Conservation (phyloP, 2,888 invertebrate species). For the Brachylomia viminalis region DNA sequence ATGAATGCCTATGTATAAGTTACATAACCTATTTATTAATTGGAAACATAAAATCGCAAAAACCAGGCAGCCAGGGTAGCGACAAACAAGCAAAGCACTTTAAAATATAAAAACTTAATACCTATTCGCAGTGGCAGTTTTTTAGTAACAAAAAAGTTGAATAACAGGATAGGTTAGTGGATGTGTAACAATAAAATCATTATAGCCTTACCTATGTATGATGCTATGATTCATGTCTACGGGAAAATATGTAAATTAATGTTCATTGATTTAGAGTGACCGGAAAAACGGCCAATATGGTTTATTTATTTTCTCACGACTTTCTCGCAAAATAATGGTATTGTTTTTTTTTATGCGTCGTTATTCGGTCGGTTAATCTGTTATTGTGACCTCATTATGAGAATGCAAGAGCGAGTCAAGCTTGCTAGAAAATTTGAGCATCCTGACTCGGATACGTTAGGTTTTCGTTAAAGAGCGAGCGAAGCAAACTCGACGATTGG, state of each 20-base stretch:
- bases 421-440: neutral
- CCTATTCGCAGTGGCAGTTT: conserved; percentile 16
- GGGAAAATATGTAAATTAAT: neutral
- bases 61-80: neutral
- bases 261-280: neutral
- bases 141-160: neutral
- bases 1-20: neutral
- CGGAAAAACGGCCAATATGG: neutral
- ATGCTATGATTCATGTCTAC: neutral
- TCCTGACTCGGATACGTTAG: neutral
- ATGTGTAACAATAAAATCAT: neutral
- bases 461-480: neutral
- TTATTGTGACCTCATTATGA: neutral
- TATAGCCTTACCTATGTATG: neutral
- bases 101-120: neutral
- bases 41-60: conserved; percentile 9
- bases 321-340: neutral
- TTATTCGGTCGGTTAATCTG: neutral
- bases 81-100: neutral
- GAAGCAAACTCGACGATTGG: neutral
- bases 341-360: neutral
- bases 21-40: neutral
- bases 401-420: neutral
- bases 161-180: neutral
- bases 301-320: neutral